Evolutionary conservation across 2,888 invertebrate species (phyloP).

Genomic region (Odontothrips loti): DNA sequence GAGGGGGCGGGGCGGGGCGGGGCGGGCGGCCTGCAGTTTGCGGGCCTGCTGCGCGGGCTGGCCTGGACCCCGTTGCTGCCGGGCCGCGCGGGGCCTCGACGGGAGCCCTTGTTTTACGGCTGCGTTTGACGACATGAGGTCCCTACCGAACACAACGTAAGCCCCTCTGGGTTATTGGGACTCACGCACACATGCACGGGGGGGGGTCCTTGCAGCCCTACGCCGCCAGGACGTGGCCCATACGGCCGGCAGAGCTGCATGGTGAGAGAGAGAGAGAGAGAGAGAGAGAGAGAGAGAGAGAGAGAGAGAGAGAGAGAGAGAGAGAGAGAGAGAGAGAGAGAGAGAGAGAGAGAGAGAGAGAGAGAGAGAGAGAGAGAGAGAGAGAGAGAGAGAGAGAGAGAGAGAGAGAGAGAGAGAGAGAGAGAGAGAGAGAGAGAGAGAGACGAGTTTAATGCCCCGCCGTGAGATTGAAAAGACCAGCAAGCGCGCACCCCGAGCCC

Average conservation of each 20-base stretch:
- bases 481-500: background rate
- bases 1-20: background rate
- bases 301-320: too few species aligned
- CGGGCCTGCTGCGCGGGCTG: background rate
- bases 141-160: constrained; percentile 22
- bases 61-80: too few species aligned
- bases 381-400: background rate
- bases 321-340: background rate
- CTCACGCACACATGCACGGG: background rate
- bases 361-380: too few species aligned
- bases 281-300: background rate
- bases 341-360: background rate
- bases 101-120: constrained; percentile 18
- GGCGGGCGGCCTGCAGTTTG: constrained; percentile 13
- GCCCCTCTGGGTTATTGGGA: constrained; percentile 25
- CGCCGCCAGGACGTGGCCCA: too few species aligned
- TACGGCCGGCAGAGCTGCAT: too few species aligned
- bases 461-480: constrained; percentile 19
- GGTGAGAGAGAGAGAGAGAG: too few species aligned
- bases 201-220: background rate
- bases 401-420: too few species aligned
- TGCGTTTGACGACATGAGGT: constrained; percentile 26
- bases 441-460: constrained; percentile 16
- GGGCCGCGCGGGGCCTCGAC: too few species aligned
- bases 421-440: too few species aligned